These are phyloP conservation scores for Petroica traversi DNA, from an alignment of 2,113 vertebrate genomes.

Conservation along the genomic window DNA sequence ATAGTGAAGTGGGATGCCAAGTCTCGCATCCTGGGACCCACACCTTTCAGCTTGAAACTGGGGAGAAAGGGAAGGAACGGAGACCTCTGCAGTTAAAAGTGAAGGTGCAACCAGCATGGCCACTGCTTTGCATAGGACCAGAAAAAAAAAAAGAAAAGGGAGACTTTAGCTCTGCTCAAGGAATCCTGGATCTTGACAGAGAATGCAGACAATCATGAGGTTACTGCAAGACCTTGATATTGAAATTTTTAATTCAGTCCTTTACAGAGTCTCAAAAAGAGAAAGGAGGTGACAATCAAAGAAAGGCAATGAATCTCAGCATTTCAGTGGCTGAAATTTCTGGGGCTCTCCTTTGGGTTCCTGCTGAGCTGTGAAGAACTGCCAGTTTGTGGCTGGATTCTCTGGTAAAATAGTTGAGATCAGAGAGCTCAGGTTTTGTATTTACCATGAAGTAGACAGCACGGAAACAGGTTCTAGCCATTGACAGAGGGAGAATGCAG, in stretches of 20 bases:
- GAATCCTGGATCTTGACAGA: not conserved
- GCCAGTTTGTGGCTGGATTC: not conserved
- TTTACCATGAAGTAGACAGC: not conserved
- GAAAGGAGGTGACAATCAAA: not conserved
- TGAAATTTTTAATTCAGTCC: not conserved
- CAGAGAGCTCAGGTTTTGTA: not conserved
- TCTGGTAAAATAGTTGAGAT: not conserved
- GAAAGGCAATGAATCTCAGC: not conserved
- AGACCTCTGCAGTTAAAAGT: not conserved
- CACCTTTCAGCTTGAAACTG: constrained; percentile 79
- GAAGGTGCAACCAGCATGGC: not conserved
- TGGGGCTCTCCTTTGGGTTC: not conserved
- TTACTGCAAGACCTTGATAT: not conserved
- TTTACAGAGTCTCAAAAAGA: not conserved
- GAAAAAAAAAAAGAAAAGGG: not conserved
- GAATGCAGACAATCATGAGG: fast-evolving
- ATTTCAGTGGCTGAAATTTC: not conserved
- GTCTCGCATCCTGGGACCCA: constrained; percentile 13
- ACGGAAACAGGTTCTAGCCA: not conserved
- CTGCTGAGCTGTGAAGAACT: not conserved
- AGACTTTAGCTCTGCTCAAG: not conserved
- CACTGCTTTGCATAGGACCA: not conserved
- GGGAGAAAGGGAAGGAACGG: not conserved
- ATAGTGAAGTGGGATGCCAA: constrained; percentile 77
- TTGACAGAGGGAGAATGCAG: not conserved